Base-by-base conservation (phyloP, 1,140 invertebrate genomes). In the Drosophila lini region DNA sequence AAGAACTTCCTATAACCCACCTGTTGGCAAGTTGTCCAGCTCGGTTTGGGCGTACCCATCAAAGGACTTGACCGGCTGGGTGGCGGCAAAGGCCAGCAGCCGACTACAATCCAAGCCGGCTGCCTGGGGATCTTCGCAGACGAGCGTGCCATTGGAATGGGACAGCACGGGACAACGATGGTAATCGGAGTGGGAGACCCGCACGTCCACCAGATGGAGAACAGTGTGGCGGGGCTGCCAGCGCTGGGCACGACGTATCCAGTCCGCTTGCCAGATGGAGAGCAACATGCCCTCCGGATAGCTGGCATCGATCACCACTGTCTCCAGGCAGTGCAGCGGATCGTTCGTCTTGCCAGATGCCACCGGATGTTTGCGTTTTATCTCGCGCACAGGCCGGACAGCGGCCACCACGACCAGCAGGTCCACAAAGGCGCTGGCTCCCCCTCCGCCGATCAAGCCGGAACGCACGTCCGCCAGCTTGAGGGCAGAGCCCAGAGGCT, bases 191-290 rank as follows among this genome's bases (percentile, higher is more conserved):
- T 92, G 92, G 1, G 84, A 79, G 25, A 93, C 75, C 10, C 89
- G 88, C n/a, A 93, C 81, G 75, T 94, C 93, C 13, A 93, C 92
- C 8, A 94, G 69, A 73, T 94, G 93, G 0, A 94, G 58, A 32
- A 93, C 78, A 13, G 93, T 94, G 38, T 90, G 78, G 34, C 88
- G 73, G 5, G 93, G 91, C 53, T 89, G 90, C 93, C 93, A 94
- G 7, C 42, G 55, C 9, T 76, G 53, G 6, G 92, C 90, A 10
- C 91, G 78, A 5, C 70, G 44, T 65, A 92, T 91, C 90, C 90
- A 92, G 8, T 94, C 93, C 5, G 67, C n/a, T 32, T 94, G 91
- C 93, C 93, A 94, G 25, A 94, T 67, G 15, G 75, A 91, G 1
- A 94, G 55, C 48, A 86, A 70, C 62, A 93, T 80, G 53, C 90